Percentiles rank a stretch among this genome's conserved stretches.
These are phyloP conservation scores for Rutpela maculata DNA, from an alignment of 2,888 invertebrate species.

Conservation along the genomic window DNA sequence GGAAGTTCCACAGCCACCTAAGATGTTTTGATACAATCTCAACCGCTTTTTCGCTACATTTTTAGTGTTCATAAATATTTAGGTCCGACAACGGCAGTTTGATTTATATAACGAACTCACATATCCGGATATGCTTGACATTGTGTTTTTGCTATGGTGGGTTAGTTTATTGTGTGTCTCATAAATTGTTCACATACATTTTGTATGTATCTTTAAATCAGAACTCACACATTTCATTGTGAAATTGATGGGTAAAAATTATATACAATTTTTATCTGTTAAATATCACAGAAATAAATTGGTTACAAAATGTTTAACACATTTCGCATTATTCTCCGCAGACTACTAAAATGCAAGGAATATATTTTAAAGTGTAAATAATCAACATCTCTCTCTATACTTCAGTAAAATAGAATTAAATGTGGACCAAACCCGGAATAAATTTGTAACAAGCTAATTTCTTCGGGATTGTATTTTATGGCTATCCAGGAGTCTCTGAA, in stretches of 20 bases:
- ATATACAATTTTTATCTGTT: constrained; percentile 1
- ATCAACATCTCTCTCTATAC: too few species aligned
- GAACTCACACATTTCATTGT: constrained; percentile 42
- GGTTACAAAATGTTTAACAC: constrained; percentile 1
- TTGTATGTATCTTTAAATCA: constrained; percentile 55
- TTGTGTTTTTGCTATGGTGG: constrained; percentile 55
- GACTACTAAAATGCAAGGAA: too few species aligned
- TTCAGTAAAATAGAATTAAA: too few species aligned
- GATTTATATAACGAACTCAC: constrained; percentile 68
- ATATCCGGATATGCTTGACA: constrained; percentile 65
- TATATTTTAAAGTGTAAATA: too few species aligned
- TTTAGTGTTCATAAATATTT: constrained; percentile 70
- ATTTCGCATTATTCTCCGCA: neutral
- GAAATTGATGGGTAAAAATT: constrained; percentile 26
- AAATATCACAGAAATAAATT: neutral
- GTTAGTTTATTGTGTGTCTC: constrained; percentile 61
- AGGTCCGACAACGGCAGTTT: constrained; percentile 64
- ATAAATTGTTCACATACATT: constrained; percentile 58
- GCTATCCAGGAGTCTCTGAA: too few species aligned
- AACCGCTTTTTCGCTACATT: constrained; percentile 69
- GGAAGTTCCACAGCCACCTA: constrained; percentile 54
- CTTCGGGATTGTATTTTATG: too few species aligned
- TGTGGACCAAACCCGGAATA: too few species aligned
- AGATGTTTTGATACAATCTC: constrained; percentile 65
- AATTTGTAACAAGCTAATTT: too few species aligned